phyloP scores from a whole-genome alignment of 2,888 invertebrate species.

The Seira musarum region DNA sequence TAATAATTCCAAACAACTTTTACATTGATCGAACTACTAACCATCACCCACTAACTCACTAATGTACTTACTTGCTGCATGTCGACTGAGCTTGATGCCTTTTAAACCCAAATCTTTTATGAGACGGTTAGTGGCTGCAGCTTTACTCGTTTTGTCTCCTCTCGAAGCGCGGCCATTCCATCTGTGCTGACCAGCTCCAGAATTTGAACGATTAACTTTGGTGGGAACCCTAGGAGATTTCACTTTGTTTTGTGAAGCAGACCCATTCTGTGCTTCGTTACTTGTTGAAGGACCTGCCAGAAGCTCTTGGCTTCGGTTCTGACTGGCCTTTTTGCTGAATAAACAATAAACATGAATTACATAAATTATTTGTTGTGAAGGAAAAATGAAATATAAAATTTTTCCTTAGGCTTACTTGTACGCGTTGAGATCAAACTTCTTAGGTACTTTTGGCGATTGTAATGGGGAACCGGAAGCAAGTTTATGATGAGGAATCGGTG shows the following conservation, averaged over 20 bases:
- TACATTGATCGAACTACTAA: no score
- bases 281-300: constrained; percentile 65
- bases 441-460: constrained; percentile 64
- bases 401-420: constrained; percentile 62
- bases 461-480: constrained; percentile 52
- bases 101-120: constrained; percentile 61
- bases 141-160: constrained; percentile 44
- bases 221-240: constrained; percentile 55
- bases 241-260: constrained; percentile 36
- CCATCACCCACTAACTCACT: no score
- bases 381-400: no score
- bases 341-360: constrained; percentile 20
- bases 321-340: constrained; percentile 53
- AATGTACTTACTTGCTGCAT: constrained; percentile 69
- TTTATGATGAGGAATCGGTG: constrained; percentile 48
- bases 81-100: constrained; percentile 66
- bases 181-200: constrained; percentile 65
- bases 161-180: constrained; percentile 39
- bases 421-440: constrained; percentile 68
- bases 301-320: constrained; percentile 59
- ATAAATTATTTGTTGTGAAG: no score
- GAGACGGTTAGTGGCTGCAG: constrained; percentile 33
- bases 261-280: constrained; percentile 51
- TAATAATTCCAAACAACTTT: no score
- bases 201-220: constrained; percentile 64